Evolutionary conservation across 2,113 vertebrate genomes (phyloP).

Genomic region (Panthera uncia): DNA sequence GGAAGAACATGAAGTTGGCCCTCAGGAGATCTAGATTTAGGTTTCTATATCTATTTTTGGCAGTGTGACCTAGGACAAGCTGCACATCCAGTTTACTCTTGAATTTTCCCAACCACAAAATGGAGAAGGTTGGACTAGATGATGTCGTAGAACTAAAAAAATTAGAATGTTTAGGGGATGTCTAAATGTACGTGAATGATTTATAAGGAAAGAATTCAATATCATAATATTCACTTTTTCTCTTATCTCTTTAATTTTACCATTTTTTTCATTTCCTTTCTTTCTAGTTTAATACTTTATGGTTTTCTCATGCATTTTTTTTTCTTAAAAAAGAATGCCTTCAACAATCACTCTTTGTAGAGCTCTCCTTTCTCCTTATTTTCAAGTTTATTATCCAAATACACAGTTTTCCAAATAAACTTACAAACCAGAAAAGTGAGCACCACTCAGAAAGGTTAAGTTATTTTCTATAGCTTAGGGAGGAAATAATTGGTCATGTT

Average conservation of each 20-base stretch:
- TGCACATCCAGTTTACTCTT: not conserved
- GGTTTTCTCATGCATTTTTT: not conserved
- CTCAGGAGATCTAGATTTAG: not conserved
- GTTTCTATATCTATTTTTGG: not conserved
- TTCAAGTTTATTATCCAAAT: not conserved
- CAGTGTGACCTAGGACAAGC: not conserved
- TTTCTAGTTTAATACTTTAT: not conserved
- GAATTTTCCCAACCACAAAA: not conserved
- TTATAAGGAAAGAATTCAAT: not conserved
- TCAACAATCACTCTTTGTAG: not conserved
- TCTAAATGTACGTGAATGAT: not conserved
- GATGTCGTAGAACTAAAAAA: not conserved
- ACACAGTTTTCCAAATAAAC: not conserved
- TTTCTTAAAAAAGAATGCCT: not conserved
- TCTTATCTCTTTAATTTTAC: not conserved
- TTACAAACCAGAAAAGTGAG: not conserved
- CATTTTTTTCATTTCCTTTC: not conserved
- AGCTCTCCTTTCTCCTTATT: not conserved
- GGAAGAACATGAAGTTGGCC: not conserved
- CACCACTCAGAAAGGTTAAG: not conserved
- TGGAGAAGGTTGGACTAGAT: not conserved
- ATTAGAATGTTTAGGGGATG: not conserved
- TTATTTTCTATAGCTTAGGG: not conserved
- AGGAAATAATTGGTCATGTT: not conserved
- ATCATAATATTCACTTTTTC: not conserved